Evolutionary conservation across 2,888 invertebrate species (phyloP).

Genomic region (Artemia sinica): DNA sequence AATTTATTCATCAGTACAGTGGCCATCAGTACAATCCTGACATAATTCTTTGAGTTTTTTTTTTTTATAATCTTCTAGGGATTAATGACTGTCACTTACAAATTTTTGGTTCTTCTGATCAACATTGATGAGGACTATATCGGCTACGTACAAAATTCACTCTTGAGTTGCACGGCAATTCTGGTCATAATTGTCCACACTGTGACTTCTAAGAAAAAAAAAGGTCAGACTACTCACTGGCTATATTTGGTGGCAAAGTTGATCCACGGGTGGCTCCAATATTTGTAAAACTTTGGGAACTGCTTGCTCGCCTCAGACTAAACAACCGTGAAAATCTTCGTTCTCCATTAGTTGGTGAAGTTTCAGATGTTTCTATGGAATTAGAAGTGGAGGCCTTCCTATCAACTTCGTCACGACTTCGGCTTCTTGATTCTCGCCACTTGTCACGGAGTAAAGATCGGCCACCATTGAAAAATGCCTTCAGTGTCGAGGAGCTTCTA

Average conservation of each 20-base stretch:
- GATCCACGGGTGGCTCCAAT: not conserved
- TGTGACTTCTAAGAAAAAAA: not conserved
- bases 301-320: slow-evolving; percentile 49
- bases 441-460: slow-evolving; percentile 28
- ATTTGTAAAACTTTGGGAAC: not conserved
- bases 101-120: too few species aligned
- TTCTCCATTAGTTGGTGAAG: slow-evolving; percentile 43
- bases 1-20: too few species aligned
- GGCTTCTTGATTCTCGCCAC: slow-evolving; percentile 27
- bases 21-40: too few species aligned
- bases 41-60: too few species aligned
- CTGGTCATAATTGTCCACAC: too few species aligned
- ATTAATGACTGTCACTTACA: too few species aligned
- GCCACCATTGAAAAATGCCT: slow-evolving; percentile 25
- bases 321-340: slow-evolving; percentile 72
- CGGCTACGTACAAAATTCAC: too few species aligned
- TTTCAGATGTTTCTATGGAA: slow-evolving; percentile 29
- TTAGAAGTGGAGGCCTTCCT: slow-evolving; percentile 26
- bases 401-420: slow-evolving; percentile 26
- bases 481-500: slow-evolving; percentile 22
- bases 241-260: not conserved
- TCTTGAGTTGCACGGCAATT: too few species aligned
- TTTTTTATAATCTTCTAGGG: too few species aligned
- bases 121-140: too few species aligned
- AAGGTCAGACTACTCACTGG: not conserved